A percentile compares a stretch with the other conserved stretches of the same genome.
Conservation (phyloP, 2,797 vertebrate species). For the Epinephelus malabaricus region DNA sequence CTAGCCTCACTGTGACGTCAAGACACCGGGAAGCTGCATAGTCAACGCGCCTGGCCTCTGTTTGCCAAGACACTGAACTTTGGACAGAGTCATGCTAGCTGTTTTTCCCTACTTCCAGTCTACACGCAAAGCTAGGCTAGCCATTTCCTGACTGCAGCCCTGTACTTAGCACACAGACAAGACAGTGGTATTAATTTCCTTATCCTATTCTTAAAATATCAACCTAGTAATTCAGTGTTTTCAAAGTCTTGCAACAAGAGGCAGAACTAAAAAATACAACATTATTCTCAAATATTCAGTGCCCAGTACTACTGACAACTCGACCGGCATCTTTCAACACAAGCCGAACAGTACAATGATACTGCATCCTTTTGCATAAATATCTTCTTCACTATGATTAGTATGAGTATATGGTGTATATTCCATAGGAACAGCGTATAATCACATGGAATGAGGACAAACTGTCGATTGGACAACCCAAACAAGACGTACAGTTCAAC, state of each 20-base stretch:
- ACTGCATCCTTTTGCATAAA: background rate
- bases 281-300: background rate
- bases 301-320: background rate
- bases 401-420: background rate
- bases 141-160: background rate
- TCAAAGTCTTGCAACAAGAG: background rate
- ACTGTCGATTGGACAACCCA: background rate
- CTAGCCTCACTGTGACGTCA: background rate
- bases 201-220: background rate
- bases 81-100: background rate
- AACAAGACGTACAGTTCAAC: too few relatives aligned
- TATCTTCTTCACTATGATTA: background rate
- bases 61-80: conserved; percentile 10
- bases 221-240: background rate
- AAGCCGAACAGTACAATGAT: background rate
- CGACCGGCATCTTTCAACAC: background rate
- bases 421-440: background rate
- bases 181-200: background rate
- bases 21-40: background rate
- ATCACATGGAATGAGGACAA: too few relatives aligned
- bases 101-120: background rate
- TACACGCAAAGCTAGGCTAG: conserved; percentile 4
- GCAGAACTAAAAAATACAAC: background rate
- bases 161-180: background rate
- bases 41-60: background rate